Base-by-base conservation (phyloP, 2,888 invertebrate genomes). In the Calliopum simillimum region DNA sequence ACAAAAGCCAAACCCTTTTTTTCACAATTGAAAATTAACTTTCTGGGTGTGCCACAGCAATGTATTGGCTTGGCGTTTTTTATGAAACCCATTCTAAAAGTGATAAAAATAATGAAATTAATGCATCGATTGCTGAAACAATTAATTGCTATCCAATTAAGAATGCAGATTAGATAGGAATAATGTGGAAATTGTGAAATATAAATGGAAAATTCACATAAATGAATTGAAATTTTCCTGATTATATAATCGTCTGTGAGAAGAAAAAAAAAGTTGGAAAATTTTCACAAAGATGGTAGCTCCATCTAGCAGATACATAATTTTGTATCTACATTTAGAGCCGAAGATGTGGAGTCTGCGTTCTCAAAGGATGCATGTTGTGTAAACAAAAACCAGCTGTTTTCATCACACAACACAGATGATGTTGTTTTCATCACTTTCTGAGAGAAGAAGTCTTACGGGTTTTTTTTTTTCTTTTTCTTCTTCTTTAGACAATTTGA, bases 331-430 rank as follows among this genome's bases (percentile, higher is more conserved):
- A 83, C 78, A 82, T 80, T 77, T 73, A 73, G 68, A 76, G 73
- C 75, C 78, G 76, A 77, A 79, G 79, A 80, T 81, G 76, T 76
- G 82, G 82, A 82, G 83, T 82, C 82, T 82, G 82, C 82, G 82
- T 82, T 77, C 81, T 67, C 59, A 41, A 12, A 67, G 59, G 58
- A 67, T 49, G 21, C 8, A 49, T 16, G 16, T 16, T 13, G 47
- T 49, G 14, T 41, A 59, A 47, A 59, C 44, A 49, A 41, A 19
- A 53, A 47, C 6, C 67, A 67, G 67, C 67, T 67, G 67, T 41
- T 44, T 25, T 41, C 49, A 59, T 67, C 59, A 59, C 67, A 12
- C 23, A 3, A n/a, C 6, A 21, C 46, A 21, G 23, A 46, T 46
- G 56, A 14, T 23, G n/a, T 33, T 33, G 33, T 33, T 33, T 33